A percentile compares a stretch with the other conserved stretches of the same genome.
Evolutionary conservation across 2,113 vertebrate genomes (phyloP).

Genomic region (Corythaeola cristata): DNA sequence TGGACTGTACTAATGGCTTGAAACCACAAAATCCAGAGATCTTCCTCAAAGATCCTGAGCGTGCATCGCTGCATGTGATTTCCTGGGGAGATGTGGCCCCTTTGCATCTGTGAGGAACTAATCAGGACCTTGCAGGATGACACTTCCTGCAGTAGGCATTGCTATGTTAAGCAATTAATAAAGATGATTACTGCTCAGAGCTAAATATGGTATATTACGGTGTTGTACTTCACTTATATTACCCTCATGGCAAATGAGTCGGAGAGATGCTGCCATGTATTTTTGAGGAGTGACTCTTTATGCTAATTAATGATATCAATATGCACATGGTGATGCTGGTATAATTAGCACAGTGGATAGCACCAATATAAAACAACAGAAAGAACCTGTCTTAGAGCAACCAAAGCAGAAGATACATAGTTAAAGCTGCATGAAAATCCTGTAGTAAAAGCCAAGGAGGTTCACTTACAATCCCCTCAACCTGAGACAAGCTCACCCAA

Average conservation of each 20-base stretch:
- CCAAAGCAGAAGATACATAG: neutral
- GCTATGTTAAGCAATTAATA: conserved; percentile 70
- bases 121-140: conserved; percentile 17
- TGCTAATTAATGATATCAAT: conserved; percentile 79
- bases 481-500: neutral
- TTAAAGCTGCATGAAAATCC: neutral
- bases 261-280: conserved; percentile 33
- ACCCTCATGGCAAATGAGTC: conserved; percentile 64
- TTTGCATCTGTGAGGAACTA: neutral
- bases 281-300: conserved; percentile 77
- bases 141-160: conserved; percentile 27
- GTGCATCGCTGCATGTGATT: neutral
- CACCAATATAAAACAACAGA: conserved; percentile 51
- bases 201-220: conserved; percentile 60
- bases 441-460: neutral
- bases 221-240: conserved; percentile 56
- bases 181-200: conserved; percentile 66
- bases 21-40: neutral
- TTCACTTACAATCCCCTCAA: neutral
- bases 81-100: neutral
- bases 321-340: conserved; percentile 69
- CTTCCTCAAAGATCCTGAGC: neutral
- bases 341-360: conserved; percentile 65
- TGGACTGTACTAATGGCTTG: neutral
- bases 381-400: conserved; percentile 64